Percentiles rank a stretch among this genome's conserved stretches.
Evolutionary conservation across 2,113 vertebrate genomes (phyloP).

Genomic region (Datnioides undecimradiatus): DNA sequence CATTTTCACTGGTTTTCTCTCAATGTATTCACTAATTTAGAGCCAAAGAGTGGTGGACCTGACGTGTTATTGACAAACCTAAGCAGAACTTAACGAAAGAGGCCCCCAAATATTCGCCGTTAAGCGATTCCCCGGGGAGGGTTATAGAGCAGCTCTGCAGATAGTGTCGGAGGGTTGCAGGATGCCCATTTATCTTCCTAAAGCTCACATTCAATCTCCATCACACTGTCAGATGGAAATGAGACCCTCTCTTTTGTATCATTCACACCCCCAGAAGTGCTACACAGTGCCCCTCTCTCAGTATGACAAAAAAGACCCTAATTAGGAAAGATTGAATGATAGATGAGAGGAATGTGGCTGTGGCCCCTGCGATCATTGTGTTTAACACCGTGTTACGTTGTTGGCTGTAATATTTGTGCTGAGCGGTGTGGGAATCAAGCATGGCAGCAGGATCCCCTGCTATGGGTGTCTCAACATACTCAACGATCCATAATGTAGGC

Average conservation of each 20-base stretch:
- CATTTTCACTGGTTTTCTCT: not conserved
- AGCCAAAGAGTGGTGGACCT: conserved; percentile 20
- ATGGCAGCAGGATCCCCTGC: conserved; percentile 76
- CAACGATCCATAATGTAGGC: conserved; percentile 80
- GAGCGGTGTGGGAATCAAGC: conserved; percentile 61
- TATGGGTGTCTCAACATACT: conserved; percentile 77
- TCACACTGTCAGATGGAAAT: conserved; percentile 84
- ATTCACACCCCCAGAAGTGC: conserved; percentile 69
- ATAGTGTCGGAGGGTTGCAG: conserved; percentile 69
- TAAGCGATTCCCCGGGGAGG: conserved; percentile 68
- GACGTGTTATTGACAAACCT: conserved; percentile 71
- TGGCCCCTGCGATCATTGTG: conserved; percentile 65
- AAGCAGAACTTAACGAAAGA: conserved; percentile 71
- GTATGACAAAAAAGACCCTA: conserved; percentile 77
- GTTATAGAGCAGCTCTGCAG: conserved; percentile 58
- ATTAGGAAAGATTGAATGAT: conserved; percentile 81
- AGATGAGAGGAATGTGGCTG: conserved; percentile 63
- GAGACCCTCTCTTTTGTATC: conserved; percentile 77
- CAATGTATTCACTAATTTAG: conserved; percentile 44
- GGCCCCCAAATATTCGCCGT: conserved; percentile 67
- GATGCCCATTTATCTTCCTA: conserved; percentile 86
- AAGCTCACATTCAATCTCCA: conserved; percentile 86
- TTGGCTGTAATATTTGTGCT: conserved; percentile 68
- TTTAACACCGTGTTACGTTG: conserved; percentile 68
- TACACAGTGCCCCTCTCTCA: conserved; percentile 68